These are phyloP conservation scores for Platorchestia sp. DNA, from an alignment of 1,140 invertebrate genomes.

Conservation along the genomic window DNA sequence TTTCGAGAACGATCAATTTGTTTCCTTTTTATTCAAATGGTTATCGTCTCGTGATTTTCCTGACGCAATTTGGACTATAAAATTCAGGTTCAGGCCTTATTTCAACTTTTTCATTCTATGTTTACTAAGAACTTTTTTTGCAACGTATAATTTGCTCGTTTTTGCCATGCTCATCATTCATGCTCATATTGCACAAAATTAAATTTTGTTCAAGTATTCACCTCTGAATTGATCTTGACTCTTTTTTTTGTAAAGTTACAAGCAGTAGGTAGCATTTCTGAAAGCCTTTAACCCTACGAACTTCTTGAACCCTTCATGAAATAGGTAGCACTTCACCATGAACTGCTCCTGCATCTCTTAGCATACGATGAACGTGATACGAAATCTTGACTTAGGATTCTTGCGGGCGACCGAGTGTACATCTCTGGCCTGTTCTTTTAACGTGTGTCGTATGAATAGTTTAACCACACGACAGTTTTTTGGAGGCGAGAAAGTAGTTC, in stretches of 20 bases:
- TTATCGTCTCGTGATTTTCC: background rate
- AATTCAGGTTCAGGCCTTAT: background rate
- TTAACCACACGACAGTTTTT: background rate
- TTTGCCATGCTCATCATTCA: background rate
- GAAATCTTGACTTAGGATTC: background rate
- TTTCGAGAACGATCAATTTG: background rate
- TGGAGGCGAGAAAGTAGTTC: slow-evolving; percentile 8
- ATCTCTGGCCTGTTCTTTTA: background rate
- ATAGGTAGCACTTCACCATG: background rate
- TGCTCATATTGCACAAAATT: background rate
- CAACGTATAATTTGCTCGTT: background rate
- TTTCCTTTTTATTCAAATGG: too few species aligned
- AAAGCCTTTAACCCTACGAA: background rate
- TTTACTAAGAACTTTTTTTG: background rate
- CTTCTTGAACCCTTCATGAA: background rate
- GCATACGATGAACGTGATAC: background rate
- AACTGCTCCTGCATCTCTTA: background rate
- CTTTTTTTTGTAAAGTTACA: background rate
- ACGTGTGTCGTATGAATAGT: slow-evolving; percentile 29
- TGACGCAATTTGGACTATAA: background rate
- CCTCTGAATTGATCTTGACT: too few species aligned
- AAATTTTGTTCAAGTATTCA: too few species aligned
- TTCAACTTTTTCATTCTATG: background rate
- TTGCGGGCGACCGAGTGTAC: background rate
- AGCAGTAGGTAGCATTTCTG: background rate